A percentile compares a stretch with the other conserved stretches of the same genome.
phyloP scores from a whole-genome alignment of 1,140 invertebrate species.

The Cataglyphis hispanica region DNA sequence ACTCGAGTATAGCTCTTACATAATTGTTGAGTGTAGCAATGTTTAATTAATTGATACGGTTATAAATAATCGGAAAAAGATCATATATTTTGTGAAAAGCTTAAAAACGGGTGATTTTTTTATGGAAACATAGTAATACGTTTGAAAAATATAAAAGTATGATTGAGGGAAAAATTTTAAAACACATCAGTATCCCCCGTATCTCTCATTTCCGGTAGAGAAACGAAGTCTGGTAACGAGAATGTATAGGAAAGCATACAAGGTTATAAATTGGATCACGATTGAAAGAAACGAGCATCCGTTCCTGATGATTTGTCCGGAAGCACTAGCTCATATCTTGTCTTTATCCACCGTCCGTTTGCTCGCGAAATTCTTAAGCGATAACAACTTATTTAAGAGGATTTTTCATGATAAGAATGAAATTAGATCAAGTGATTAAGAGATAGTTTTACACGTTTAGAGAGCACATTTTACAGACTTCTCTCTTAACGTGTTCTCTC shows the following conservation, averaged over 20 bases:
- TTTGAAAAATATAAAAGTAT: neutral
- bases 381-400: neutral
- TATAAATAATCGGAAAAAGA: neutral
- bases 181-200: neutral
- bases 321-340: constrained; percentile 23
- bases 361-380: neutral
- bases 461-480: too few relatives aligned
- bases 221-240: neutral
- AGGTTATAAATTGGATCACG: constrained; percentile 24
- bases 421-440: neutral
- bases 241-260: neutral
- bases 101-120: neutral
- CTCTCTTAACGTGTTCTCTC: neutral
- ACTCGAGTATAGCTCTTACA: neutral
- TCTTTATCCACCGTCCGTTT: constrained; percentile 6
- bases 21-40: constrained; percentile 15
- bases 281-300: constrained; percentile 13
- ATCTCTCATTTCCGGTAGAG: constrained; percentile 19
- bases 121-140: neutral
- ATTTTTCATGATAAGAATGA: constrained; percentile 1
- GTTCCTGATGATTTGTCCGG: constrained; percentile 45
- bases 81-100: neutral
- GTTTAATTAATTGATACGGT: constrained; percentile 7
- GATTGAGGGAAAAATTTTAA: neutral
- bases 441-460: neutral